These are phyloP conservation scores for Sardina pilchardus DNA, from an alignment of 2,113 vertebrate genomes.

Conservation along the genomic window DNA sequence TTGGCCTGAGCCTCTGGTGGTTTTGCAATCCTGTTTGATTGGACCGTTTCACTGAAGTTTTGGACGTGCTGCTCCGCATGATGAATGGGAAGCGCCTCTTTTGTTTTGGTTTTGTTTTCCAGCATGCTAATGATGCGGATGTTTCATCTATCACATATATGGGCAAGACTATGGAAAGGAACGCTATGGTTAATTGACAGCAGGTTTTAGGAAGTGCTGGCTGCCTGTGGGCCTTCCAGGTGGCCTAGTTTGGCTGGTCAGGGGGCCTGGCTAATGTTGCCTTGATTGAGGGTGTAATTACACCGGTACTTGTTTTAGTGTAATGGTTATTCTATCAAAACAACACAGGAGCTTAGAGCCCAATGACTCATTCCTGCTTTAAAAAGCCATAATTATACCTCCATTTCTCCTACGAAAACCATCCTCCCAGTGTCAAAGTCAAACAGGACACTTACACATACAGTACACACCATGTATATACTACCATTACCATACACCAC, in stretches of 20 bases:
- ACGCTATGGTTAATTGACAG: background rate
- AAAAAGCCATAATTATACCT: conserved; percentile 14
- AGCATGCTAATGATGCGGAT: background rate
- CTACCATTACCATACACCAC: conserved; percentile 35
- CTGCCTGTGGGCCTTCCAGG: conserved; percentile 9
- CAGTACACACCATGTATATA: conserved; percentile 6
- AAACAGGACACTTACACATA: background rate
- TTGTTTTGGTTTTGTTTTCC: conserved; percentile 1
- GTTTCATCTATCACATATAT: conserved; percentile 7
- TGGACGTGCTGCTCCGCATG: background rate
- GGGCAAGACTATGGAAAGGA: conserved; percentile 7
- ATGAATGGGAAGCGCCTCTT: background rate
- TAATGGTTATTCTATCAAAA: conserved; percentile 22
- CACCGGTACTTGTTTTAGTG: conserved; percentile 11
- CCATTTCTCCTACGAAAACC: background rate
- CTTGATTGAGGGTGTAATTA: conserved; percentile 19
- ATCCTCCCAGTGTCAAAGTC: conserved; percentile 18
- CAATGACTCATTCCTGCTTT: conserved; percentile 16
- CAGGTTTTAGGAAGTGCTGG: background rate
- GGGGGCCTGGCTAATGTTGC: conserved; percentile 16
- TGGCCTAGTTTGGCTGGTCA: conserved; percentile 1
- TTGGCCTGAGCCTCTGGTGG: background rate
- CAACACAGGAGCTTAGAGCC: conserved; percentile 14
- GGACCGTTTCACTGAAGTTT: background rate
- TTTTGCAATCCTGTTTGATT: background rate